Conservation (phyloP, 2,888 invertebrate species). For the Dryomyza anilis region DNA sequence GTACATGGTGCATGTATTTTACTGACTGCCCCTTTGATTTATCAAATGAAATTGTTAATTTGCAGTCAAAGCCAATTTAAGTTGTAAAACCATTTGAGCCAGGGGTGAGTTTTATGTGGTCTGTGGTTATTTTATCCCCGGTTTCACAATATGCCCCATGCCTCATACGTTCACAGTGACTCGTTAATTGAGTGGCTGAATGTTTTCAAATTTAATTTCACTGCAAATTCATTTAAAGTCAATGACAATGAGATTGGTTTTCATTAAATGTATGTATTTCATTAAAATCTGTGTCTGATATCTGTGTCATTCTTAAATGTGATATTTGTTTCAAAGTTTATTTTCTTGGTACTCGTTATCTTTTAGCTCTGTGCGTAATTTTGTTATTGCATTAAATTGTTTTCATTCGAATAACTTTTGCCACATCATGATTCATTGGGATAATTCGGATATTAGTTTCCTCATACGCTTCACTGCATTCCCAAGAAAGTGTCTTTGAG, state of each 20-base stretch:
- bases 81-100: slow-evolving; percentile 17
- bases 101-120: not conserved
- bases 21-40: slow-evolving; percentile 46
- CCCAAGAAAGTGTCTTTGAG: not conserved
- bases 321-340: no score
- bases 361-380: not conserved
- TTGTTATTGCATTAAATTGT: not conserved
- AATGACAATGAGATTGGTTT: not conserved
- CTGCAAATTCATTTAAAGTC: slow-evolving; percentile 6
- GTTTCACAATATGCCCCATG: not conserved
- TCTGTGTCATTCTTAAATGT: no score
- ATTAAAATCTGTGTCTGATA: no score
- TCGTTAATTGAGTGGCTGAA: slow-evolving; percentile 17
- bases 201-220: slow-evolving; percentile 13
- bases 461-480: not conserved
- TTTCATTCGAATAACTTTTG: not conserved
- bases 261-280: no score
- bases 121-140: not conserved
- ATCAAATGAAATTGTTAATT: slow-evolving; percentile 52
- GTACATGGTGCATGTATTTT: slow-evolving; percentile 20
- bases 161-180: not conserved
- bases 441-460: slow-evolving; percentile 6
- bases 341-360: no score
- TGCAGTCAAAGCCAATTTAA: slow-evolving; percentile 46
- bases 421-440: slow-evolving; percentile 2